A percentile compares a stretch with the other conserved stretches of the same genome.
Conservation (phyloP, 2,113 vertebrate genomes). For the Donacobius atricapilla region DNA sequence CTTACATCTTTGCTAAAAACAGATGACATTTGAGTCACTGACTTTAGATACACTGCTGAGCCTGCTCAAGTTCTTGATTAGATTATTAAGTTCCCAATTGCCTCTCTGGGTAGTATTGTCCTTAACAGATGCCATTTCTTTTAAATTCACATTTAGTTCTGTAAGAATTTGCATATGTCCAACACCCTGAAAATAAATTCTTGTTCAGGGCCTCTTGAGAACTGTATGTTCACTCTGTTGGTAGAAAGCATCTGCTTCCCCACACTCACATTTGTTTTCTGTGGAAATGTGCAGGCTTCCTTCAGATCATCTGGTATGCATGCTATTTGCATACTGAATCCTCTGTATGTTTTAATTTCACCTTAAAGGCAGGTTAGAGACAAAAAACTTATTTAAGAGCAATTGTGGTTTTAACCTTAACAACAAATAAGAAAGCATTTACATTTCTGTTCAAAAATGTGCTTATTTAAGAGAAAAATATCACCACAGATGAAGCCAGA, state of each 20-base stretch:
- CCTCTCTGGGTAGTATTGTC: slow-evolving; percentile 19
- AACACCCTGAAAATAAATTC: slow-evolving; percentile 68
- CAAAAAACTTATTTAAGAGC: background rate
- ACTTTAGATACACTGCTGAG: background rate
- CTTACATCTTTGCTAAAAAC: background rate
- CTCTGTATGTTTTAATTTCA: slow-evolving; percentile 60
- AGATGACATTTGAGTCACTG: slow-evolving; percentile 22
- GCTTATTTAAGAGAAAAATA: slow-evolving; percentile 16
- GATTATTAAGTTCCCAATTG: slow-evolving; percentile 27
- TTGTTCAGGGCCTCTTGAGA: slow-evolving; percentile 63
- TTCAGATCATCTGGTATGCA: slow-evolving; percentile 63
- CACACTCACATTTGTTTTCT: slow-evolving; percentile 65
- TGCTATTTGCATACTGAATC: slow-evolving; percentile 69
- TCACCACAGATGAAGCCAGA: background rate
- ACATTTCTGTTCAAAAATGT: slow-evolving; percentile 7
- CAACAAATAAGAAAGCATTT: background rate
- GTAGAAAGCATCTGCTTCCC: slow-evolving; percentile 74
- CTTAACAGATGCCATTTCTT: slow-evolving; percentile 45
- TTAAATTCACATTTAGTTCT: slow-evolving; percentile 65
- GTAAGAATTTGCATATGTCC: slow-evolving; percentile 62
- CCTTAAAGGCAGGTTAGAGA: slow-evolving; percentile 50
- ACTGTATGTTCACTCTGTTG: slow-evolving; percentile 54
- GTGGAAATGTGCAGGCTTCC: slow-evolving; percentile 57
- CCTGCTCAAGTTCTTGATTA: slow-evolving; percentile 21
- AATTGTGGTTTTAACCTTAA: slow-evolving; percentile 6